Evolutionary conservation across 2,888 invertebrate genomes (phyloP), one percentile per base, ranked within the genome.

Genomic region (Phragmatobia fuliginosa): DNA sequence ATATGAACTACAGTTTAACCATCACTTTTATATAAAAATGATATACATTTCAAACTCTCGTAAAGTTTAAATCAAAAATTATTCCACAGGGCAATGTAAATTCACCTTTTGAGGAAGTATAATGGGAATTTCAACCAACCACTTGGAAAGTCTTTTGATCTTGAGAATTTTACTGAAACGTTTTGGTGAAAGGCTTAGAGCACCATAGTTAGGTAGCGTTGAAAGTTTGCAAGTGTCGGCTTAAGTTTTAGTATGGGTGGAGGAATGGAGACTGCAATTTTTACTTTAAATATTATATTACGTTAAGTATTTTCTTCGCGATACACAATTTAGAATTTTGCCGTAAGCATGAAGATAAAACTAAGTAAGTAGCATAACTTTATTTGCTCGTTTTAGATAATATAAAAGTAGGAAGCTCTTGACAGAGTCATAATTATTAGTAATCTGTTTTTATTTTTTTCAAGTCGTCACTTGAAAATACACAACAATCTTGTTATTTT

Each of bases 41-140:
- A 73, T 81, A 75, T 66, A 73, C 68, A 76, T 71, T 70, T 70
- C 64, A 67, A 79, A 74, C 65, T 71, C 64, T 49, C 70, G 76
- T 71, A 67, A 81, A 86, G 83, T 87, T 82, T 85, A 82, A 85
- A 87, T 83, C 81, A 83, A 78, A 88, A 86, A 86, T 86, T 88
- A 85, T 84, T 86, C 85, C 76, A 79, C 81, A 72, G 81, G 84
- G 82, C 85, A 86, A 88, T 88, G 87, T 88, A 89, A 90, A 88
- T 91, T 88, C 84, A 86, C 88, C 88, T 90, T 89, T 90, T 88
- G 87, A 89, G 87, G 85, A 86, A 87, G 87, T 88, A 88, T 91
- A 92, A 92, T 92, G 89, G 90, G 89, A 93, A 93, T 90, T 93
- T 92, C 86, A 85, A 87, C 87, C 87, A 91, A 91, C 91, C 91